Conservation (phyloP, 2,888 invertebrate genomes). For the Hirtodrosophila confusa region DNA sequence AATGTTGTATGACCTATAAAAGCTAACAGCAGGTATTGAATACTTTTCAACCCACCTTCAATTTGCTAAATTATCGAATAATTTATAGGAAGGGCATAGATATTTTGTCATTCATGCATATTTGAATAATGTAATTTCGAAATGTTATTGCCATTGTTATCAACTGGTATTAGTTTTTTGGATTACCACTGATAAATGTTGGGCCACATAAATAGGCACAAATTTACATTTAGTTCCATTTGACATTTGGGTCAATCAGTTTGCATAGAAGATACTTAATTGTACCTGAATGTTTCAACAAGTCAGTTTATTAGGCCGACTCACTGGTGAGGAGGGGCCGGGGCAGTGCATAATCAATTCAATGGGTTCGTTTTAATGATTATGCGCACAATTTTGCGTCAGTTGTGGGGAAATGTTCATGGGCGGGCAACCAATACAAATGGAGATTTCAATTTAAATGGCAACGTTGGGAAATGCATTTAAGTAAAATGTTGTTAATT, state of each 20-base stretch:
- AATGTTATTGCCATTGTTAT: constrained; percentile 46
- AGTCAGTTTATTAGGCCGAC: constrained; percentile 33
- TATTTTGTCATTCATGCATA: constrained; percentile 13
- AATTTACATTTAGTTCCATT: constrained; percentile 42
- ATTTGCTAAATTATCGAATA: not conserved
- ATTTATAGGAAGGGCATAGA: constrained; percentile 12
- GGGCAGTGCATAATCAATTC: constrained; percentile 35
- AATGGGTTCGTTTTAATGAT: constrained; percentile 35
- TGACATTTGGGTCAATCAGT: constrained; percentile 33
- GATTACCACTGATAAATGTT: constrained; percentile 37
- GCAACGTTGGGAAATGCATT: not conserved
- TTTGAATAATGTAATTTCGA: constrained; percentile 33
- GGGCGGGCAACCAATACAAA: constrained; percentile 2
- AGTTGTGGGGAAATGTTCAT: constrained; percentile 2
- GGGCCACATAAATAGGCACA: constrained; percentile 39
- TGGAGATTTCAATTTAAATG: constrained; percentile 15
- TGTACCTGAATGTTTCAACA: constrained; percentile 14
- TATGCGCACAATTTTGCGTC: constrained; percentile 24
- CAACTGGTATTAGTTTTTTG: constrained; percentile 9
- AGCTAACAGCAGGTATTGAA: no score
- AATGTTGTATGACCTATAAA: no score
- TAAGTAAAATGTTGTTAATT: not conserved
- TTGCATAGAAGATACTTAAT: constrained; percentile 5
- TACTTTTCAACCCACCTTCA: no score
- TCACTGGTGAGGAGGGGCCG: no score